Evolutionary conservation across 2,888 invertebrate species (phyloP).

Genomic region (Drosophila vallismaia): DNA sequence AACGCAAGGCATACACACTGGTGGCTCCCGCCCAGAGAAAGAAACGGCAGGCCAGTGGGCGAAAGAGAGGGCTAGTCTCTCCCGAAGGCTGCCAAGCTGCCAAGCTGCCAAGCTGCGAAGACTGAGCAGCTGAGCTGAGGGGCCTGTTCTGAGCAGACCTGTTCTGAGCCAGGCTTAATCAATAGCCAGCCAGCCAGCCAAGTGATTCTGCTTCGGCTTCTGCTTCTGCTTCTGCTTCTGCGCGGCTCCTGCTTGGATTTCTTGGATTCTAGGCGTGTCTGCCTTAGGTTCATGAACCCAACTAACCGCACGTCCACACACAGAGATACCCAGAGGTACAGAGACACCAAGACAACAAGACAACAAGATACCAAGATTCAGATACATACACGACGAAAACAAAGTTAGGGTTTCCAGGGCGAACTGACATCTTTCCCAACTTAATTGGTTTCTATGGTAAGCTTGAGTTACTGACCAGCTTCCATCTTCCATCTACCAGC

Average conservation of each 20-base stretch:
- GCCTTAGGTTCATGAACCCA: conserved; percentile 75
- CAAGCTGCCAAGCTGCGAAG: too few species aligned
- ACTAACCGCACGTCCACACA: conserved; percentile 48
- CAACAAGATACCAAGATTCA: conserved; percentile 13
- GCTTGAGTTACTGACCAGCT: not conserved
- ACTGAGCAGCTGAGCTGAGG: conserved; percentile 41
- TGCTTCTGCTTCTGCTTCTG: conserved; percentile 47
- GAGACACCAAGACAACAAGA: not conserved
- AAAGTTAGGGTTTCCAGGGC: not conserved
- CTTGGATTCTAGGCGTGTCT: conserved; percentile 76
- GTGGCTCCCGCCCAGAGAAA: conserved; percentile 7
- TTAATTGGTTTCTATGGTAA: not conserved
- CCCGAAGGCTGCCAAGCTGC: conserved; percentile 31
- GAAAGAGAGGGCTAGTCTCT: conserved; percentile 40
- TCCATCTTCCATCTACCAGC: not conserved
- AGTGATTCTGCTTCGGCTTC: not conserved
- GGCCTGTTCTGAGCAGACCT: conserved; percentile 79
- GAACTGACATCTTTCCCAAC: not conserved
- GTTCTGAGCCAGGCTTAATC: conserved; percentile 77
- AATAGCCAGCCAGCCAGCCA: conserved; percentile 56
- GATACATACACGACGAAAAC: conserved; percentile 5
- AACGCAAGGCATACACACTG: conserved; percentile 42
- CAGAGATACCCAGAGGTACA: conserved; percentile 18
- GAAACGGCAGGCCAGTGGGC: conserved; percentile 20
- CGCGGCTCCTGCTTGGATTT: conserved; percentile 44